Base-by-base conservation (phyloP, 2,113 vertebrate species). In the Oryzias curvinotus region DNA sequence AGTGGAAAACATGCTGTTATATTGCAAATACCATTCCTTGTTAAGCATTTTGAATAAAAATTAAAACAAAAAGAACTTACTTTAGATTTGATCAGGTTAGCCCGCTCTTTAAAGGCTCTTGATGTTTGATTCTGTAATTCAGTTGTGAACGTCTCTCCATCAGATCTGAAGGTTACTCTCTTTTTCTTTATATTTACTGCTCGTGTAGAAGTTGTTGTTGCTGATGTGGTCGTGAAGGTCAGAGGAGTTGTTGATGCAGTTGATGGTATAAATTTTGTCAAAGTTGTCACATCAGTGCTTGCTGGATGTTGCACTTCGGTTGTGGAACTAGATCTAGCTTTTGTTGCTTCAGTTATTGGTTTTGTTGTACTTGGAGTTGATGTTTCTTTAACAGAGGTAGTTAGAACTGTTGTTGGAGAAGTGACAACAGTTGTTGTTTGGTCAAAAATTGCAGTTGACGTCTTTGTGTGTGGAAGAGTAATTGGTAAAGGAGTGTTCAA, bases 91-190 rank as follows among this genome's bases (percentile, higher is more conserved):
- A 59, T n/a, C 13, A 49, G 25, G 4, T 0, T 5, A 0, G 30
- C 60, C 48, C 68, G 44, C 4, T 44, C 23, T 49, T 0, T 26
- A 21, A 54, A 59, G n/a, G 25, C 50, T 10, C 3, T 1, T 30
- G 72, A 68, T 17, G 52, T 17, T n/a, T 21, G 15, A 53, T 65
- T 44, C 0, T 7, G 8, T 25, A 76, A 49, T 8, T 65, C 62
- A 46, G 1, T 14, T 46, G 46, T 65, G 43, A 65, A 70, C 42
- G 46, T 70, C 3, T 45, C 51, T 23, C 30, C 36, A 41, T 17
- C 14, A 36, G 62, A 72, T 13, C 43, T 59, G n/a, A 72, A 71
- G 25, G 26, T 71, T 5, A 48, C 3, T 19, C 47, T 18, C 14
- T 36, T 62, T 17, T 1, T 36, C 15, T 15, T 26, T 52, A 4